Evolutionary conservation across 2,797 vertebrate genomes (phyloP).

Genomic region (Lagocephalus sceleratus): DNA sequence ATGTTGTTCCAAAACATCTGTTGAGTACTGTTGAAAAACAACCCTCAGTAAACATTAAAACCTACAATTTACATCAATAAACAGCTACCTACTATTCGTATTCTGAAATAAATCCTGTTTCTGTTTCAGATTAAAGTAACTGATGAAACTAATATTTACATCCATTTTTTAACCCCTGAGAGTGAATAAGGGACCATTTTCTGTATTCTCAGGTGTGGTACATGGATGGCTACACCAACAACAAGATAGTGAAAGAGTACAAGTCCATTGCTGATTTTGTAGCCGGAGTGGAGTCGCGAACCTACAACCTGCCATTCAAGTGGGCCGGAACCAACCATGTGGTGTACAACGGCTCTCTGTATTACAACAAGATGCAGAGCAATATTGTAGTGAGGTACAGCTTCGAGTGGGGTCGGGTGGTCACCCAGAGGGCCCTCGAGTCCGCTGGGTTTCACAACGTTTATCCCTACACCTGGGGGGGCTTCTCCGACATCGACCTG

Average conservation of each 20-base stretch:
- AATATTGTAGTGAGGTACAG: conserved; percentile 97
- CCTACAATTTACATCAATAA: too few species aligned
- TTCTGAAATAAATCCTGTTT: too few species aligned
- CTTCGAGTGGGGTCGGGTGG: conserved; percentile 88
- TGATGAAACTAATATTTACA: too few species aligned
- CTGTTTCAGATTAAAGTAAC: too few species aligned
- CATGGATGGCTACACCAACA: conserved; percentile 99
- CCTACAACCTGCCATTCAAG: conserved; percentile 96
- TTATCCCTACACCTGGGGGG: conserved; percentile 98
- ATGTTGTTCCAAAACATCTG: too few species aligned
- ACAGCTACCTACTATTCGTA: too few species aligned
- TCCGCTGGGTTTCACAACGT: conserved; percentile 96
- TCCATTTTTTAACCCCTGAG: not conserved
- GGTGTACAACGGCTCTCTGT: conserved; percentile 96
- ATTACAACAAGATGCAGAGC: conserved; percentile 99
- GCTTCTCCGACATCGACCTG: conserved; percentile 97
- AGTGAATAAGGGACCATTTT: not conserved
- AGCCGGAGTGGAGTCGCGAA: conserved; percentile 90
- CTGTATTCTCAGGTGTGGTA: conserved; percentile 89
- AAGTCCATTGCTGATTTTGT: conserved; percentile 91
- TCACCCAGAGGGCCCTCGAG: conserved; percentile 91
- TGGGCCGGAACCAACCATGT: conserved; percentile 98
- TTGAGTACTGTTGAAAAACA: too few species aligned
- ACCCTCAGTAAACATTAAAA: too few species aligned
- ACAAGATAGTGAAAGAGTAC: conserved; percentile 95